phyloP scores from a whole-genome alignment of 2,797 vertebrate genomes.

The Tamandua tetradactyla region DNA sequence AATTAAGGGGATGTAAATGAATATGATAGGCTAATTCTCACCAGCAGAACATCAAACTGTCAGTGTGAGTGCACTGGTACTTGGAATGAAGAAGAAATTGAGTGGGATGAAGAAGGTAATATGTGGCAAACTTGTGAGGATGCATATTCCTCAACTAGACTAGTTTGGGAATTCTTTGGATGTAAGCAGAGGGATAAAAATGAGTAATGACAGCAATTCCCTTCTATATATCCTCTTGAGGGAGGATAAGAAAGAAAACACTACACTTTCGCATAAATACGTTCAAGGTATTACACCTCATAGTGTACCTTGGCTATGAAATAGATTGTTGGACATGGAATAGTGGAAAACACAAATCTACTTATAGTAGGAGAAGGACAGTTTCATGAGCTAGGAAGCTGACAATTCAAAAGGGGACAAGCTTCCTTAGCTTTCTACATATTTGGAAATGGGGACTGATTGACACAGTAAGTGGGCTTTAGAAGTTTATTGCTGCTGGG shows the following conservation, averaged over 20 bases:
- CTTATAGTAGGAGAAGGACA: slow-evolving; percentile 40
- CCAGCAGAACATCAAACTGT: slow-evolving; percentile 69
- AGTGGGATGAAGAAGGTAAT: slow-evolving; percentile 32
- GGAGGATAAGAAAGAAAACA: slow-evolving; percentile 54
- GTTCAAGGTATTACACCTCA: slow-evolving; percentile 58
- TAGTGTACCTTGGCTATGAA: slow-evolving; percentile 59
- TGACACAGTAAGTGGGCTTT: background rate
- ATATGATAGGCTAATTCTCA: slow-evolving; percentile 77
- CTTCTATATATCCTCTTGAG: slow-evolving; percentile 56
- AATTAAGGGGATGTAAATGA: slow-evolving; percentile 80
- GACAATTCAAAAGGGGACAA: slow-evolving; percentile 59
- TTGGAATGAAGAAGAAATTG: slow-evolving; percentile 37
- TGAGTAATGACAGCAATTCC: slow-evolving; percentile 57
- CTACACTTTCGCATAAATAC: slow-evolving; percentile 41
- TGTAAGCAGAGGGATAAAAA: slow-evolving; percentile 65
- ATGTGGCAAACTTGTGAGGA: background rate
- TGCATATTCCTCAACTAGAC: slow-evolving; percentile 19
- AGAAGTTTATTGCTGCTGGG: background rate
- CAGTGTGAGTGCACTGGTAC: slow-evolving; percentile 54
- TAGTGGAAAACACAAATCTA: slow-evolving; percentile 59
- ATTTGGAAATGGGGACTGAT: slow-evolving; percentile 25
- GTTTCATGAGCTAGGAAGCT: slow-evolving; percentile 53
- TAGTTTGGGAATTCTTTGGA: slow-evolving; percentile 42
- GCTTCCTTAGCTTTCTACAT: slow-evolving; percentile 15
- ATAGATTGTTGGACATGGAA: slow-evolving; percentile 18